Conservation (phyloP, 2,797 vertebrate genomes). For the Mus spretus region DNA sequence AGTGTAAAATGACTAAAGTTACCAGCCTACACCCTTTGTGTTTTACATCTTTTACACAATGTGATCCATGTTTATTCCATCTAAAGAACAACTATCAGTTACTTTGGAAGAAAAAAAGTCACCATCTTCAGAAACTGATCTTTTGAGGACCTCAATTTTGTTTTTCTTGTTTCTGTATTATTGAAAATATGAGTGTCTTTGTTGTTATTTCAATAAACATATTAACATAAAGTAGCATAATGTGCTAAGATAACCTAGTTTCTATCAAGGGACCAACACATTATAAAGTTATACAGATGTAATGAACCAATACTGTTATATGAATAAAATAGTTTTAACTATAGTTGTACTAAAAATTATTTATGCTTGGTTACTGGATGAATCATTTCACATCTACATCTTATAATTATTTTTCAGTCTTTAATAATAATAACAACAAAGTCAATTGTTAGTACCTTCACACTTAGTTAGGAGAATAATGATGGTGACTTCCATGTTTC, state of each 20-base stretch:
- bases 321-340: neutral
- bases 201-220: neutral
- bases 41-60: rapidly evolving
- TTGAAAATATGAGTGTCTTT: neutral
- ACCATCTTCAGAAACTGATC: neutral
- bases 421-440: neutral
- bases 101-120: neutral
- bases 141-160: neutral
- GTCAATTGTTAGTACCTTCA: neutral
- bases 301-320: neutral
- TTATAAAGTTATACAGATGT: neutral
- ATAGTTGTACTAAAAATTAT: neutral
- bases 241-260: neutral
- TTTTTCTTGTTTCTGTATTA: neutral
- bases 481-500: neutral
- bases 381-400: neutral
- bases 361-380: neutral
- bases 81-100: neutral
- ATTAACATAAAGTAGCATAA: neutral
- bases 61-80: too few species aligned
- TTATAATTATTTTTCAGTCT: neutral
- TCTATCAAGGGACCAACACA: neutral
- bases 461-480: neutral
- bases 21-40: neutral
- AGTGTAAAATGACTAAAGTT: neutral